Evolutionary conservation across 2,888 invertebrate species (phyloP).

Genomic region (Strigamia crassipes): DNA sequence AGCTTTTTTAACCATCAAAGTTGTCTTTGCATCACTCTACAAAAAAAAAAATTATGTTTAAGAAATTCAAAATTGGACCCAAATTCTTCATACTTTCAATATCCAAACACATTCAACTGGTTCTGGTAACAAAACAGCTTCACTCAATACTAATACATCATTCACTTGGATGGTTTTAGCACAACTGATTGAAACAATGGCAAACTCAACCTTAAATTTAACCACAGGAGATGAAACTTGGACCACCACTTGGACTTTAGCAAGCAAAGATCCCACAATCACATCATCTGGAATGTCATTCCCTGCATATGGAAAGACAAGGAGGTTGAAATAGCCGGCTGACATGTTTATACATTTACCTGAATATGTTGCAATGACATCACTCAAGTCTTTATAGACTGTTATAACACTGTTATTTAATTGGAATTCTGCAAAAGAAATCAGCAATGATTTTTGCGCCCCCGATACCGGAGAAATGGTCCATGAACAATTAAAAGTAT

Average conservation of each 20-base stretch:
- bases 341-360: background rate
- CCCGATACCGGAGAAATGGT: background rate
- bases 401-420: background rate
- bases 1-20: background rate
- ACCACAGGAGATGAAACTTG: slow-evolving; percentile 4
- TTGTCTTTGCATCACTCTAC: background rate
- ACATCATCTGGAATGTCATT: background rate
- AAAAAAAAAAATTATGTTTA: background rate
- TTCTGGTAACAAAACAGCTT: background rate
- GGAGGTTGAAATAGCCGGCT: background rate
- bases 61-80: background rate
- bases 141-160: background rate
- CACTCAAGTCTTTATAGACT: background rate
- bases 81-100: background rate
- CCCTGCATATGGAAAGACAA: background rate
- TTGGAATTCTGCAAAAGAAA: background rate
- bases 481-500: background rate
- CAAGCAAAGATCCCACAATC: background rate
- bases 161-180: background rate
- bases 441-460: background rate
- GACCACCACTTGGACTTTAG: background rate
- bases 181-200: background rate
- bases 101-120: slow-evolving; percentile 31
- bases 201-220: background rate
- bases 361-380: background rate